Base-by-base conservation (phyloP, 2,113 vertebrate genomes). In the Grus americana region DNA sequence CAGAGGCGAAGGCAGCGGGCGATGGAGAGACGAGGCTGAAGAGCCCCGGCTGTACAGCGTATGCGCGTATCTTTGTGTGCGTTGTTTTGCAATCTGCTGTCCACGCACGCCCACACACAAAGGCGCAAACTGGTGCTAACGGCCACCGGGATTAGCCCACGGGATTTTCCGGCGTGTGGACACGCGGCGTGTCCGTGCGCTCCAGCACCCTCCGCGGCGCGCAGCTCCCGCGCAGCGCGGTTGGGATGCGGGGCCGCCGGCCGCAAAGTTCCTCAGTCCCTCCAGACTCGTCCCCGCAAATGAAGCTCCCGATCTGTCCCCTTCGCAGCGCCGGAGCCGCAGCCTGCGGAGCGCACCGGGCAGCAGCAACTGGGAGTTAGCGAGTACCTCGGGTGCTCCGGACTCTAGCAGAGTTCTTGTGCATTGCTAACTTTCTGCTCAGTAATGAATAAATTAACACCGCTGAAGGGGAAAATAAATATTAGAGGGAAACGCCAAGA, bases 341-440 rank as follows among this genome's bases (percentile, higher is more conserved):
- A 29, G 44, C 58, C 47, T 2, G 63, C 49, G 46, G 24, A 38
- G 78, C 6, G n/a, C 68, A 11, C 16, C 42, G 44, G 21, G 66
- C 68, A 42, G 52, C 65, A 3, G 57, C 72, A 10, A 17, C 27
- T 5, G 55, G 55, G 67, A 29, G n/a, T 12, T 16, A 8, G 46
- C 22, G 57, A 24, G 80, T 6, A 29, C 34, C n/a, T 12, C 20
- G 73, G 88, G 55, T 21, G 86, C 83, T 4, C 50, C 26, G 42
- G n/a, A 30, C 15, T 72, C 57, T 8, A 0, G 61, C 70, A 4
- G 94, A 90, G 92, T 52, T 83, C 61, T 11, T 10, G 62, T 0
- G 84, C 63, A 12, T 3, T 26, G 59, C 55, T 29, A 96, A 96
- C 93, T 97, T 96, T 96, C 86, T 36, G 68, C 95, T 38, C 44